Percentiles rank a stretch among this genome's conserved stretches.
Evolutionary conservation across 2,113 vertebrate species (phyloP).

Genomic region (Passerina amoena): DNA sequence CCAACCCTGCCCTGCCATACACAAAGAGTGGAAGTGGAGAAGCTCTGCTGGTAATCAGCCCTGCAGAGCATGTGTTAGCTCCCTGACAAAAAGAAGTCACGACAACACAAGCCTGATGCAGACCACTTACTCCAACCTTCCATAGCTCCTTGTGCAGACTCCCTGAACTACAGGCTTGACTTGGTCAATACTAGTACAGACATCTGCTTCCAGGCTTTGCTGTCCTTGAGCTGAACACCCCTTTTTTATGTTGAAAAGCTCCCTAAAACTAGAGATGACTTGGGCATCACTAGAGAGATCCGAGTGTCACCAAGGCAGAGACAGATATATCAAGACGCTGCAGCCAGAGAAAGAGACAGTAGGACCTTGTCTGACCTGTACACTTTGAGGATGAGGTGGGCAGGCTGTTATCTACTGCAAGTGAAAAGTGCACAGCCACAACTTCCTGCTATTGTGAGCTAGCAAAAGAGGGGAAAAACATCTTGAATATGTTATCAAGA

Average conservation of each 20-base stretch:
- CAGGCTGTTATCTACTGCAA: neutral
- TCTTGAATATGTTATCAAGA: neutral
- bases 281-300: neutral
- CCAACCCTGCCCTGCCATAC: neutral
- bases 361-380: neutral
- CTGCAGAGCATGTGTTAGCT: neutral
- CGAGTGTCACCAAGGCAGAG: neutral
- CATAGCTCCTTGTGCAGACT: neutral
- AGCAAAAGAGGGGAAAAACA: neutral
- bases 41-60: neutral
- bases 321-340: neutral
- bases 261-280: neutral
- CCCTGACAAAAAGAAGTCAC: neutral
- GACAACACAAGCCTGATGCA: neutral
- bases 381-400: neutral
- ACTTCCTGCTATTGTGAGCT: neutral
- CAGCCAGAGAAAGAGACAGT: neutral
- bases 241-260: neutral
- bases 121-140: neutral
- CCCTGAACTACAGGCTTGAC: neutral
- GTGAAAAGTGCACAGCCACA: neutral
- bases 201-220: neutral
- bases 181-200: neutral
- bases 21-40: neutral
- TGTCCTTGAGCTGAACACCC: neutral